A percentile compares a stretch with the other conserved stretches of the same genome.
Evolutionary conservation across 2,888 invertebrate genomes (phyloP).

Genomic region (Smittia sp.): DNA sequence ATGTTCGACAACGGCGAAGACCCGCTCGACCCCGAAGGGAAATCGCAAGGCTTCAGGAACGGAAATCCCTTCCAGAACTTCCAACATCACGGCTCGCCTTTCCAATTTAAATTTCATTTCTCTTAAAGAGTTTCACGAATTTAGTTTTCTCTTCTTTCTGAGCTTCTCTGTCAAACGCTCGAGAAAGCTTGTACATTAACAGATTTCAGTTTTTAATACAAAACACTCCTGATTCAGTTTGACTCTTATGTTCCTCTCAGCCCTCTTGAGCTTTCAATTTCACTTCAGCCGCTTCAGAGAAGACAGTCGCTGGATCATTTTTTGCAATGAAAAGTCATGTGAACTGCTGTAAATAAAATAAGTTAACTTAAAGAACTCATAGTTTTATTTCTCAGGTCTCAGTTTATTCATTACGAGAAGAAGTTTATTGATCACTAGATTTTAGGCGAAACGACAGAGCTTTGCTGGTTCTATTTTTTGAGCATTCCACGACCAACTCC

Average conservation of each 20-base stretch:
- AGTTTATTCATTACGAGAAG: no score
- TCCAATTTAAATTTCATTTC: slow-evolving; percentile 97
- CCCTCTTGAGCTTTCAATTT: no score
- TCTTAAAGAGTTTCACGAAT: background rate
- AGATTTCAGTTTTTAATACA: background rate
- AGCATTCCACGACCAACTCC: no score
- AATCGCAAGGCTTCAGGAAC: slow-evolving; percentile 57
- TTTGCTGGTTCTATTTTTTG: no score
- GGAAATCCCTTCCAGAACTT: slow-evolving; percentile 81
- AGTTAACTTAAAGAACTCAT: background rate
- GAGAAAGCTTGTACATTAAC: background rate
- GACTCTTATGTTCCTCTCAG: background rate
- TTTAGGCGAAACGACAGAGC: no score
- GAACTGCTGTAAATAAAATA: background rate
- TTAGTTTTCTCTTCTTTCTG: background rate
- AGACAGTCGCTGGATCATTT: background rate
- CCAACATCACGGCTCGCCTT: slow-evolving; percentile 76
- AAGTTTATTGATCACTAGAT: no score
- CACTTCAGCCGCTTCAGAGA: no score
- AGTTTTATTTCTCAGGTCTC: background rate
- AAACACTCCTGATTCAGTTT: background rate
- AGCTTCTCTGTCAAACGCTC: background rate
- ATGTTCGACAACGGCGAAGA: slow-evolving; percentile 87
- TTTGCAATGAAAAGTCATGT: background rate
- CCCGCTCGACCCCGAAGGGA: slow-evolving; percentile 92